Base-by-base conservation (phyloP, 2,888 invertebrate genomes). In the Leucoma salicis region DNA sequence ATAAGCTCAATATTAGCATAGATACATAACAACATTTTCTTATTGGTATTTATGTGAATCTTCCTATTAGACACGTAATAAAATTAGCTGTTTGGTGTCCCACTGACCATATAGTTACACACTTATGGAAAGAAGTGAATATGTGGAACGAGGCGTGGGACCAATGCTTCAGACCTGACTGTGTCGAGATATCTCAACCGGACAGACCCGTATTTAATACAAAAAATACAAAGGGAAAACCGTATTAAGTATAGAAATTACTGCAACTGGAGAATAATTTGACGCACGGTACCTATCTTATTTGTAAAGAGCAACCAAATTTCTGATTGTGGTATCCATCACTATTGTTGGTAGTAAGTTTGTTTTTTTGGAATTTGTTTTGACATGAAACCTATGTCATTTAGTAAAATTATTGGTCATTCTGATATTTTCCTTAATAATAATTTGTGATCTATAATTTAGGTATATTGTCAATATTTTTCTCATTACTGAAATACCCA, bases 131-230 rank as follows among this genome's bases (percentile, higher is more conserved):
- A 74, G 71, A 74, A 62, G 49, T 69, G 62, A 70, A 67, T 82
- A 79, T 80, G 80, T 83, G 74, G 78, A 80, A 76, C 79, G 70
- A 74, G 81, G 76, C 78, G 80, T 81, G 83, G 81, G 79, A 79
- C 77, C 74, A 72, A 62, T 70, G 73, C 72, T 72, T 78, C 80
- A 77, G 80, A 82, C 77, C 84, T 84, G 83, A 79, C 82, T 79
- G 82, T 85, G 85, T 83, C 75, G 82, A 85, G 85, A 78, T 84
- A 82, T 84, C 80, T 78, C 67, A 80, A 86, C 88, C 87, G 88
- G 87, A 86, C 78, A 74, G 78, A 79, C 84, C 74, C 66, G 78
- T 77, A 78, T 70, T 53, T 7, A 77, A 72, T 57, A 74, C 64
- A 69, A 74, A 71, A 80, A 82, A 73, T 65, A 61, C 66, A 21